Conservation (phyloP, 1,140 invertebrate genomes). For the Sycophaga agraensis region DNA sequence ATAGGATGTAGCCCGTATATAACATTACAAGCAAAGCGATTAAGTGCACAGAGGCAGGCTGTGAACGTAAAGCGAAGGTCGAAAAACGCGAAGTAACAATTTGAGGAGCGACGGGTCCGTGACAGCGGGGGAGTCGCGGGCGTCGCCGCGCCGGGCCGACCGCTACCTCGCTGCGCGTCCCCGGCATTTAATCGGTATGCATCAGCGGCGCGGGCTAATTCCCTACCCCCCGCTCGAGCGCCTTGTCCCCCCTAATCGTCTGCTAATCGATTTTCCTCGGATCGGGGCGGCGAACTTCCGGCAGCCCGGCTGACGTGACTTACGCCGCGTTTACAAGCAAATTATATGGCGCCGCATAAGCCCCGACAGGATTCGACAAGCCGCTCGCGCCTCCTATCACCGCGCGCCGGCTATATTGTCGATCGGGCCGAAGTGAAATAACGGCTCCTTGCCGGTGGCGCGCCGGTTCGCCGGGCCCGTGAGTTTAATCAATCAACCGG, state of each 20-base stretch:
- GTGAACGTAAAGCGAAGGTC: no score
- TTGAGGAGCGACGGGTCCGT: no score
- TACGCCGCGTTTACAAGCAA: conserved; percentile 14
- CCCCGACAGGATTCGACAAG: neutral
- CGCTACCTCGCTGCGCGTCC: neutral
- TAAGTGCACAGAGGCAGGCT: no score
- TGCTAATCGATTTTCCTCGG: conserved; percentile 6
- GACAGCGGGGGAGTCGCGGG: no score
- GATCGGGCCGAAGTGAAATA: neutral
- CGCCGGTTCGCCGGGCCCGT: neutral
- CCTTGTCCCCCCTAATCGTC: conserved; percentile 2
- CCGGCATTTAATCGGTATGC: neutral
- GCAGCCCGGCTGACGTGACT: neutral
- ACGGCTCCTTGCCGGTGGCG: neutral
- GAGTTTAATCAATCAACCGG: conserved; percentile 4
- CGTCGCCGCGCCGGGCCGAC: no score
- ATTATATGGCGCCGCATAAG: neutral
- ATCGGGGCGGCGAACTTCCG: neutral
- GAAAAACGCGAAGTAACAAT: no score
- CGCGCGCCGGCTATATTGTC: neutral
- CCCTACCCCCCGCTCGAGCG: neutral
- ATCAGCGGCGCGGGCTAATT: neutral
- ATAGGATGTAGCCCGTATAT: no score
- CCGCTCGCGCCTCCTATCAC: neutral
- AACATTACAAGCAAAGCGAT: no score